Evolutionary conservation across 2,797 vertebrate species (phyloP), one percentile per base, ranked within the genome.

Genomic region (Chelmon rostratus): DNA sequence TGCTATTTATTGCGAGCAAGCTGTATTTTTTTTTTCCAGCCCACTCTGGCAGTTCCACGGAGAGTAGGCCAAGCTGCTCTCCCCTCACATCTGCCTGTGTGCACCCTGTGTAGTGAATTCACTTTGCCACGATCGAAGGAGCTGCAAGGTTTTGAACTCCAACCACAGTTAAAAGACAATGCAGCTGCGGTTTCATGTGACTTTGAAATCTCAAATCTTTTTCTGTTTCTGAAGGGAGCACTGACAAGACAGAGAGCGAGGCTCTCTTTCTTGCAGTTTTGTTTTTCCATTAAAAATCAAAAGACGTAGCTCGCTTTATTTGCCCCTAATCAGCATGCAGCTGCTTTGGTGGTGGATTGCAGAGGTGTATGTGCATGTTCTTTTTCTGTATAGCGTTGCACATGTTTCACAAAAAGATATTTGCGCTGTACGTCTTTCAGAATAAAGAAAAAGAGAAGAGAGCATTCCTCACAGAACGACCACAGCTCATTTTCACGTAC

Each of bases 231-330:
- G 76, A 89, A 72, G 85, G 85, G 82, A 93, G 88, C 81, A 58
- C 76, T 84, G 91, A 95, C 90, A 84, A 93, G 87, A 90, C 85
- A 83, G 87, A 75, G 89, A 91, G 85, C 79, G 62, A 66, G 72
- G 84, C 82, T 85, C 62, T 81, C 84, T 85, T 75, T 87, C 80
- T 85, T 68, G 80, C 85, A 82, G 89, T 92, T 94, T 93, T 93
- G 88, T 93, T 94, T 94, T 92, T 78, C 89, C 67, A 73, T 90
- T 86, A 78, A 62, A 85, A 93, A 94, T 94, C 93, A 95, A 95
- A 92, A 72, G 86, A 62, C 42, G 49, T 19, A 68, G 83, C 89
- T 92, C 54, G 70, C 88, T 91, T 91, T 85, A 84, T 93, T 94
- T 92, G 91, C 92, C 93, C 93, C 91, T 89, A 86, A 93, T 93